Base-by-base conservation (phyloP, 2,113 vertebrate genomes). In the Odontophorus gujanensis region DNA sequence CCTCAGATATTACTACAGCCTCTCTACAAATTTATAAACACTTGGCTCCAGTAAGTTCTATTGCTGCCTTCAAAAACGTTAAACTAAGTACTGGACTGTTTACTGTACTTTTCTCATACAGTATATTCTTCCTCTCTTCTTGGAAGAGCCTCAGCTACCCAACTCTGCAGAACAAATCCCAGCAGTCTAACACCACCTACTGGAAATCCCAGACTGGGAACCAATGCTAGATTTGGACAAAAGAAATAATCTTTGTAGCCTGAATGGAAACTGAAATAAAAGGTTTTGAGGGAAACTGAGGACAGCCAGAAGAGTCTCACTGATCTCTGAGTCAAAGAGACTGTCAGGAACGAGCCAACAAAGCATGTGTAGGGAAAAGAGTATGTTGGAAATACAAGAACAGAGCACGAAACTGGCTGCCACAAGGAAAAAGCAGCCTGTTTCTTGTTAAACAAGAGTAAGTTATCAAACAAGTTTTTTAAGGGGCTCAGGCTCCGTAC, bases 61-160 rank as follows among this genome's bases (percentile, higher is more conserved):
- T 1, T 1, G 0, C 7, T 0, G 1, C 9, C 58, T 40, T 18
- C 58, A 3, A 11, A 85, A 88, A 85, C 4, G 3, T 30, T 50
- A 55, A 47, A 21, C 50, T 47, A 20, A 51, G 38, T 4, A 40
- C 20, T 17, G 13, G 14, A n/a, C 6, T 22, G 32, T 30, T 74
- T 24, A 28, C 17, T 12, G 20, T 22, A 1, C 10, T 40, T 51
- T 21, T 24, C 7, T 14, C 66, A 71, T 58, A 20, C 4, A n/a
- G 2, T 5, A 2, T 1, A 0, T 50, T 59, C 68, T 43, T 25
- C 8, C 50, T 34, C 25, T 75, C 32, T 16, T 55, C 45, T 62
- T 25, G 30, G 51, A 71, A 21, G 14, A 15, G 8, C 24, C 26
- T 71, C 11, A 7, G n/a, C 45, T 34, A 8, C 50, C 42, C 9